Conservation (phyloP, 1,140 invertebrate species). For the Arion vulgaris region DNA sequence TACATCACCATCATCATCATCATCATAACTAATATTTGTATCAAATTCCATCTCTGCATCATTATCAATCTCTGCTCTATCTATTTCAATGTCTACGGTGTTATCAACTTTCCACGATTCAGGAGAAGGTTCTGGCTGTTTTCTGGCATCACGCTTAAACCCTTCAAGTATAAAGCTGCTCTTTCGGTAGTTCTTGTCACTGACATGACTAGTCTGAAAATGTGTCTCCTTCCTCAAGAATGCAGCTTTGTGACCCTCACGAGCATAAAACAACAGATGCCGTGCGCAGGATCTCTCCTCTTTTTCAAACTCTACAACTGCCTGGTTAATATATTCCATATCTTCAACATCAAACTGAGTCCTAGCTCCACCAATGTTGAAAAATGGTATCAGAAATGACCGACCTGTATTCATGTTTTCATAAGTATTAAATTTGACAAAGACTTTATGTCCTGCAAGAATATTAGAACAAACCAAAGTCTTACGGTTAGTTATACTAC, state of each 20-base stretch:
- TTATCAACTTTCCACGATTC: constrained; percentile 35
- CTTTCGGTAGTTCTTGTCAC: constrained; percentile 33
- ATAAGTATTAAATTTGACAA: constrained; percentile 38
- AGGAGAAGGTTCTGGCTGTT: neutral
- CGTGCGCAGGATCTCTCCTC: constrained; percentile 30
- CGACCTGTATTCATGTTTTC: neutral
- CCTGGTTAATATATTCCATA: constrained; percentile 32
- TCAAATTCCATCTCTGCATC: constrained; percentile 30
- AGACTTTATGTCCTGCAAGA: constrained; percentile 33
- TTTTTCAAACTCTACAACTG: constrained; percentile 33
- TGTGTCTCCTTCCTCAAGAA: constrained; percentile 29
- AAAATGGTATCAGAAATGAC: constrained; percentile 32
- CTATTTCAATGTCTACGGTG: constrained; percentile 32
- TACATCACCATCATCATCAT: neutral
- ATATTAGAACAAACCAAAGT: constrained; percentile 20
- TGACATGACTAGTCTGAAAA: neutral
- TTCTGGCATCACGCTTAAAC: neutral
- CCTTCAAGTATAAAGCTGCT: constrained; percentile 28
- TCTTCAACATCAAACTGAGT: constrained; percentile 39
- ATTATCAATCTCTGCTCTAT: constrained; percentile 36
- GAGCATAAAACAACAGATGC: constrained; percentile 27
- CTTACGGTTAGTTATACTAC: constrained; percentile 16
- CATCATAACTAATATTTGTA: neutral
- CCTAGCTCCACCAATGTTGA: constrained; percentile 30
- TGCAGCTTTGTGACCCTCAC: constrained; percentile 27